Evolutionary conservation across 1,140 invertebrate species (phyloP).

Genomic region (Drosophila varians): DNA sequence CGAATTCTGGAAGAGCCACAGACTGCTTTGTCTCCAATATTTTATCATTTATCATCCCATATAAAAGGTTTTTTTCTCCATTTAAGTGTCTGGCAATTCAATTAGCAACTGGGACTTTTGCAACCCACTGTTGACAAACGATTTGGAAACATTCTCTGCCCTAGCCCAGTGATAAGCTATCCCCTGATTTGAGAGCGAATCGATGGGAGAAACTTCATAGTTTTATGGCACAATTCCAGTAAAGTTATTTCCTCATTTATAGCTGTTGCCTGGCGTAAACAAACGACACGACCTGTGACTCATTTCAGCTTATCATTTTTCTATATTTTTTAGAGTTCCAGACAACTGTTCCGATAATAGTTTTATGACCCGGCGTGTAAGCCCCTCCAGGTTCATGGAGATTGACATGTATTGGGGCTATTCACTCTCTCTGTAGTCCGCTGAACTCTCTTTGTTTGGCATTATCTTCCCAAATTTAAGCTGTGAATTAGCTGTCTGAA

Average conservation of each 20-base stretch:
- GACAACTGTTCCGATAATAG: neutral
- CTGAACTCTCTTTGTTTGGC: slow-evolving; percentile 6
- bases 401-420: slow-evolving; percentile 1
- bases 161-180: slow-evolving; percentile 1
- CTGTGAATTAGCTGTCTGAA: slow-evolving; percentile 29
- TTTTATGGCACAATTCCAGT: slow-evolving; percentile 9
- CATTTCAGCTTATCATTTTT: slow-evolving; percentile 1
- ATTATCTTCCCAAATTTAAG: slow-evolving; percentile 29
- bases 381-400: neutral
- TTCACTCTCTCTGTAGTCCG: neutral
- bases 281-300: slow-evolving; percentile 21
- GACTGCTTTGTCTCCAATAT: too few species aligned
- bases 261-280: neutral
- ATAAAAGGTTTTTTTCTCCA: neutral
- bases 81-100: slow-evolving; percentile 52
- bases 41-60: too few species aligned
- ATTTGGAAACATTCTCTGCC: slow-evolving; percentile 1
- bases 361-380: neutral
- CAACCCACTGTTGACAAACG: slow-evolving; percentile 3
- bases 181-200: slow-evolving; percentile 2
- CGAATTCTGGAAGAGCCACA: too few species aligned
- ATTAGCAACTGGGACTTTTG: slow-evolving; percentile 51
- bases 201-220: neutral
- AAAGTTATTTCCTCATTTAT: slow-evolving; percentile 7
- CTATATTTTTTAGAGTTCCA: neutral